Conservation (phyloP, 2,797 vertebrate species). For the Simalia tracyae region DNA sequence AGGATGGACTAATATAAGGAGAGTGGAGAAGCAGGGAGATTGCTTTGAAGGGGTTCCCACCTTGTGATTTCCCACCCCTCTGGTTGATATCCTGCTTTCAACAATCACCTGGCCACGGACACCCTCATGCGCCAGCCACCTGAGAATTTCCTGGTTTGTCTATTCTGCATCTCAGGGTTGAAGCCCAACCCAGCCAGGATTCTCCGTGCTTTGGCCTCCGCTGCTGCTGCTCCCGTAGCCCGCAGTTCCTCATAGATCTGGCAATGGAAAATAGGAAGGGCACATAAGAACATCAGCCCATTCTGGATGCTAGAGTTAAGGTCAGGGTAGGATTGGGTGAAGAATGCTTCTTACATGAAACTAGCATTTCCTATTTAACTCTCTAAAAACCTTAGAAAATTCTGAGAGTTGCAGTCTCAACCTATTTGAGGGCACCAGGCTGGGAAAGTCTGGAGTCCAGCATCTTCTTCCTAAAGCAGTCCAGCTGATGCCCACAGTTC, state of each 20-base stretch:
- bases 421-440: not conserved
- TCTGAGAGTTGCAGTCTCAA: not conserved
- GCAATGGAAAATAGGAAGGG: slow-evolving; percentile 12
- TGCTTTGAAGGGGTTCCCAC: not conserved
- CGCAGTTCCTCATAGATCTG: slow-evolving; percentile 90
- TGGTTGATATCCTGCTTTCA: not conserved
- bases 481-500: not conserved
- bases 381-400: not conserved
- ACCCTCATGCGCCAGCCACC: slow-evolving; percentile 95
- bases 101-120: slow-evolving; percentile 85
- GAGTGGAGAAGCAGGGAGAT: not conserved
- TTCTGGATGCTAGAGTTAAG: not conserved
- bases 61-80: not conserved
- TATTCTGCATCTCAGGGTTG: slow-evolving; percentile 90
- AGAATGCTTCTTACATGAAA: not conserved
- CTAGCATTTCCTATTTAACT: too few relatives aligned
- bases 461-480: not conserved
- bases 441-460: not conserved
- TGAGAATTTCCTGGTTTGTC: slow-evolving; percentile 90
- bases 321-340: too few relatives aligned
- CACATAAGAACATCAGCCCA: not conserved
- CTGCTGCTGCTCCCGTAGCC: slow-evolving; percentile 84
- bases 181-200: slow-evolving; percentile 91
- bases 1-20: not conserved
- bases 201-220: slow-evolving; percentile 87